A percentile compares a stretch with the other conserved stretches of the same genome.
These are phyloP conservation scores for Lathronympha strigana DNA, from an alignment of 2,888 invertebrate species.

Conservation along the genomic window DNA sequence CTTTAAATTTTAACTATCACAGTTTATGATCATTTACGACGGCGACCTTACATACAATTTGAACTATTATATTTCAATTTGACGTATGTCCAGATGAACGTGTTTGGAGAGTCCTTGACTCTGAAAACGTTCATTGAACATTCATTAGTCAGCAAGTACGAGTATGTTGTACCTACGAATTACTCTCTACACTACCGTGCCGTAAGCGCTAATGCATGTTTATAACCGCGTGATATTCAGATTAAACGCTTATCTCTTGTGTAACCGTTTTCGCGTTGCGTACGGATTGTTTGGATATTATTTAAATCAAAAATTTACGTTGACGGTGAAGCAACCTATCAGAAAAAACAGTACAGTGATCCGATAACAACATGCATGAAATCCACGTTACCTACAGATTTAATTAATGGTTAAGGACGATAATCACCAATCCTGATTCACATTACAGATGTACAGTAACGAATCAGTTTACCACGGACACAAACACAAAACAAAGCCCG, in stretches of 20 bases:
- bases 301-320: conserved; percentile 49
- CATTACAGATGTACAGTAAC: conserved; percentile 40
- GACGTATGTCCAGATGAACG: conserved; percentile 44
- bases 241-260: conserved; percentile 78
- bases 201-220: conserved; percentile 70
- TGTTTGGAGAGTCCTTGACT: conserved; percentile 60
- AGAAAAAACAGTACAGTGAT: conserved; percentile 61
- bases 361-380: conserved; percentile 67
- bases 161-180: conserved; percentile 26
- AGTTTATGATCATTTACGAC: not conserved
- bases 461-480: conserved; percentile 46
- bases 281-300: conserved; percentile 46
- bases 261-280: conserved; percentile 66
- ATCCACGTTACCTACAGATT: conserved; percentile 41
- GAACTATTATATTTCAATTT: conserved; percentile 31
- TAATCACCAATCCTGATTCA: conserved; percentile 45
- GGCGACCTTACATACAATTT: conserved; percentile 16
- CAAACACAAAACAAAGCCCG: conserved; percentile 66
- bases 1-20: too few relatives aligned
- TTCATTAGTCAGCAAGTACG: conserved; percentile 30
- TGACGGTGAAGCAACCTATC: conserved; percentile 42
- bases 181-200: conserved; percentile 36
- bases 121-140: conserved; percentile 52
- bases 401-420: conserved; percentile 40
- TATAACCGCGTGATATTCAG: conserved; percentile 74